Base-by-base conservation (phyloP, 2,888 invertebrate species). In the Rosalia funebris region DNA sequence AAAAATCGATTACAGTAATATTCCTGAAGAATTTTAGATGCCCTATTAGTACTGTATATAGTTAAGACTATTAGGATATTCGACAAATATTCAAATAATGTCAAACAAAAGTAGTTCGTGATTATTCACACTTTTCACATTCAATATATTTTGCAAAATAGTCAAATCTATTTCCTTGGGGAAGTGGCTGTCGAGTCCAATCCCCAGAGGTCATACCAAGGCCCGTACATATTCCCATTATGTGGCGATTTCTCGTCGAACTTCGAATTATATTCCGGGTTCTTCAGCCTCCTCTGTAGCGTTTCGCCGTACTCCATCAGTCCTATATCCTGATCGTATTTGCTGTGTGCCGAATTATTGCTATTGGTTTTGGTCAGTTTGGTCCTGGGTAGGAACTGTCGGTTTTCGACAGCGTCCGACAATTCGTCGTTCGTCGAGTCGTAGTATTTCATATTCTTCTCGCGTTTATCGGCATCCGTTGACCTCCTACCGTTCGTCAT, bases 191-290 rank as follows among this genome's bases (percentile, higher is more conserved):
- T 88, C 37, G 88, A 85, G 80, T 91, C 91, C 57, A 88, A 84
- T 20, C 89, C 93, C 93, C 93, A 94, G 63, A 93, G 85, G 81
- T 94, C 93, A 76, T 93, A 93, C 93, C 93, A 93, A 0, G 93
- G 93, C 0, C 93, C 93, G 77, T 92, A 93, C 68, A 89, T 89
- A 75, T 91, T 91, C 7, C 87, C 87, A 57, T 86, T 86, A 73
- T 85, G 85, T 48, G 83, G 83, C 62, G 85, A 80, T 69, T 85
- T 85, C 57, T 81, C 80, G 46, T 82, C 81, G 65, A 74, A 80
- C 64, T 79, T 79, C 1, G 77, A 70, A 69, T 82, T 75, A 71
- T 78, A 77, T 53, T 82, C 81, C 4, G 75, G 74, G 62, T 73
- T 79, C 73, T 74, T 84, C 74, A 72, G 75, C 42, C 86, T 80